These are phyloP conservation scores for Saimiri boliviensis DNA, from an alignment of 2,113 vertebrate species.

Conservation along the genomic window DNA sequence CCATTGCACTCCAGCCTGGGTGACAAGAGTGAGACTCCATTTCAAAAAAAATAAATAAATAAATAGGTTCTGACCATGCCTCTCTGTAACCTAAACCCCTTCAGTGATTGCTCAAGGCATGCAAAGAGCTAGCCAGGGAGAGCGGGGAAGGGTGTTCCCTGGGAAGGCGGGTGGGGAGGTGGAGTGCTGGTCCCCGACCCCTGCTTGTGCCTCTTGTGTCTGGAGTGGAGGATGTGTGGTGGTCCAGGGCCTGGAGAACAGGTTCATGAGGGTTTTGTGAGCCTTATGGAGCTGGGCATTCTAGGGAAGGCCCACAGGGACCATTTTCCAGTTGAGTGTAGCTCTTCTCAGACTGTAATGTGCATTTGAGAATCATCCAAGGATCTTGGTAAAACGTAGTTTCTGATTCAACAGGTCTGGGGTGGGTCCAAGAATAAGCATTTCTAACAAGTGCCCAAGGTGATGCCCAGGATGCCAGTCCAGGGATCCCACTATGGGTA, in stretches of 20 bases:
- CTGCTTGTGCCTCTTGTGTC: background rate
- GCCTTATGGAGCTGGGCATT: background rate
- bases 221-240: background rate
- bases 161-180: background rate
- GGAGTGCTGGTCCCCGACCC: background rate
- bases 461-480: background rate
- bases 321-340: background rate
- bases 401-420: background rate
- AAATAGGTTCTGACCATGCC: background rate
- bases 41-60: too few species aligned
- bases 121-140: background rate
- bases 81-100: background rate
- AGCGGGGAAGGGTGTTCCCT: background rate
- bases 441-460: background rate
- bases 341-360: background rate
- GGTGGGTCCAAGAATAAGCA: background rate
- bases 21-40: too few species aligned
- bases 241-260: background rate
- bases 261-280: background rate
- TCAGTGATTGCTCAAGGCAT: background rate
- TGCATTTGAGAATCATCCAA: background rate
- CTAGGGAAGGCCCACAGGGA: background rate
- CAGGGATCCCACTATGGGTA: background rate
- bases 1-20: too few species aligned
- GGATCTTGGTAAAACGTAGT: background rate